Evolutionary conservation across 2,888 invertebrate genomes (phyloP).

Genomic region (Synanthedon myopaeformis): DNA sequence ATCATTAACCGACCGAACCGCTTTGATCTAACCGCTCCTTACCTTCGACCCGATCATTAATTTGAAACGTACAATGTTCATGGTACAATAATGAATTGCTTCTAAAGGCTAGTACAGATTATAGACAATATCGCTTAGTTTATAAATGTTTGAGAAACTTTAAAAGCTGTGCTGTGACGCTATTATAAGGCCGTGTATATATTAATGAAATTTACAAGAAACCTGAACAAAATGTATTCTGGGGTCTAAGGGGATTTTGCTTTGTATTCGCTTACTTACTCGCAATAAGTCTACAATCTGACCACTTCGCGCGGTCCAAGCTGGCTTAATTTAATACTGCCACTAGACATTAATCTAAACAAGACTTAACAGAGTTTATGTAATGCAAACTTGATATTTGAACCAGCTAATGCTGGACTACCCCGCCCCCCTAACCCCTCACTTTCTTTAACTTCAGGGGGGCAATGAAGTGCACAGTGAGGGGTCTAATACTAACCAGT

Average conservation of each 20-base stretch:
- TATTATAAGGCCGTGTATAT: too few relatives aligned
- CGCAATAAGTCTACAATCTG: too few relatives aligned
- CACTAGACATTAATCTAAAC: too few relatives aligned
- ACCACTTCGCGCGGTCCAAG: too few relatives aligned
- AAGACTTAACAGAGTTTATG: constrained; percentile 12
- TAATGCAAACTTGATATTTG: constrained; percentile 25
- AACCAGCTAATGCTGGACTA: constrained; percentile 7
- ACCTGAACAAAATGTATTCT: too few relatives aligned
- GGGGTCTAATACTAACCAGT: not conserved
- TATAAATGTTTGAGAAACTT: too few relatives aligned
- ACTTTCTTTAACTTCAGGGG: not conserved
- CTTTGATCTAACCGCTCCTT: constrained; percentile 53
- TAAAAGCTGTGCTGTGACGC: too few relatives aligned
- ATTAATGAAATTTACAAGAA: too few relatives aligned
- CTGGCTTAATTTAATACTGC: too few relatives aligned
- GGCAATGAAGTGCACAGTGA: not conserved
- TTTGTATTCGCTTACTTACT: too few relatives aligned
- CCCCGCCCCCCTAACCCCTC: constrained; percentile 2
- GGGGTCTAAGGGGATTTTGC: too few relatives aligned
- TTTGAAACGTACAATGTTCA: constrained; percentile 31
- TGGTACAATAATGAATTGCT: constrained; percentile 48
- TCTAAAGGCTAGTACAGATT: constrained; percentile 6
- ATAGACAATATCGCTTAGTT: too few relatives aligned
- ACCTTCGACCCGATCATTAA: constrained; percentile 62
- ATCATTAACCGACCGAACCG: constrained; percentile 11